These are phyloP conservation scores for Drosophila carrolli DNA, from an alignment of 1,140 invertebrate species.

Conservation along the genomic window DNA sequence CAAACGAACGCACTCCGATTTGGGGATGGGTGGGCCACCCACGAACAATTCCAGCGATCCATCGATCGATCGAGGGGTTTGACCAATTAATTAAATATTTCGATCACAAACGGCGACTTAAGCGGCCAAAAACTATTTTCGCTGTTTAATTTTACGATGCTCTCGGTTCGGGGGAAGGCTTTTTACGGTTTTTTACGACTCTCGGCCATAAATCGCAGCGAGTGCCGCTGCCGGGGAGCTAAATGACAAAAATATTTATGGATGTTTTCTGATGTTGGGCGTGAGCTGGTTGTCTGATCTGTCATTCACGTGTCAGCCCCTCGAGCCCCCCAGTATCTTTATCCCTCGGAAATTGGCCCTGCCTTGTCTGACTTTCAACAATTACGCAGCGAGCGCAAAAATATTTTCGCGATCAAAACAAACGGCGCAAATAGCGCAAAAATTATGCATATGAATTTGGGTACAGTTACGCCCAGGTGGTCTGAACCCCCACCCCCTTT, in stretches of 20 bases:
- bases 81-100: slow-evolving; percentile 78
- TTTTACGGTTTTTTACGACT: slow-evolving; percentile 75
- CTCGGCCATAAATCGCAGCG: slow-evolving; percentile 63
- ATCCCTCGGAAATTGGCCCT: slow-evolving; percentile 5
- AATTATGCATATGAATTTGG: slow-evolving; percentile 70
- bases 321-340: slow-evolving; percentile 4
- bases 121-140: slow-evolving; percentile 74
- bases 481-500: not conserved
- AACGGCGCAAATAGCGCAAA: slow-evolving; percentile 54
- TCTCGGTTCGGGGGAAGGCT: slow-evolving; percentile 36
- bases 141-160: slow-evolving; percentile 70
- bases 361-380: slow-evolving; percentile 43
- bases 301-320: slow-evolving; percentile 46
- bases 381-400: slow-evolving; percentile 61
- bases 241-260: slow-evolving; percentile 82
- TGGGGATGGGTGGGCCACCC: slow-evolving; percentile 59
- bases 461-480: slow-evolving; percentile 61
- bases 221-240: slow-evolving; percentile 33
- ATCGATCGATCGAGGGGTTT: slow-evolving; percentile 31
- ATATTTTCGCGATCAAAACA: slow-evolving; percentile 67
- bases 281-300: slow-evolving; percentile 71
- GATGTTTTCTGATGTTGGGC: slow-evolving; percentile 69
- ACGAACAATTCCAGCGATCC: slow-evolving; percentile 39
- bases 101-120: slow-evolving; percentile 60
- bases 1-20: slow-evolving; percentile 52